Base-by-base conservation (phyloP, 2,888 invertebrate species). In the Coremacera marginata region DNA sequence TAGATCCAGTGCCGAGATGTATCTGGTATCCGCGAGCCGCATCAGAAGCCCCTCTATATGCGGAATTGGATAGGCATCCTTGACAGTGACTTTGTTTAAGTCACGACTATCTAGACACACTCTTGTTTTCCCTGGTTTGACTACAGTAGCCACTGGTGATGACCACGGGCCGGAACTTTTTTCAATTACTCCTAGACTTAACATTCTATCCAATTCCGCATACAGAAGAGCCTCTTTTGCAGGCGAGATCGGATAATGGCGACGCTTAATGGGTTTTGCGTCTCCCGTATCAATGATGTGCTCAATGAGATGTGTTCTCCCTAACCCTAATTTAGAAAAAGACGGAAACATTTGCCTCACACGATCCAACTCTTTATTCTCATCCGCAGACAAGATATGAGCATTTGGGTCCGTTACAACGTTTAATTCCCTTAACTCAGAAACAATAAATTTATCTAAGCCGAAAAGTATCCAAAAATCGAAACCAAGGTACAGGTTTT, bases 101-200 rank as follows among this genome's bases (percentile, higher is more conserved):
- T 72, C 44, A 8, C 72, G 63, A 5, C 57, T 57, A 14, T 71
- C 72, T 22, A 72, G 57, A 31, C 76, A 76, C 34, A 76, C 65
- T 19, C 67, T 31, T 9, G 55, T 31, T 14, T 76, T 76, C 14
- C 37, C 65, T 2, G 65, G 67, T 55, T 71, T 71, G 5, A 65
- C 25, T 2, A 76, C 19, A 0, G 55, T 37, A 8, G 65, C 71
- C 2, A 34, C 71, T n/a, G 76, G 76, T 1, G 76, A 76, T 1
- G 71, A 73, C 77, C 73, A 77, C 5, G 14, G 73, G 60, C 25
- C 44, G 1, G n/a, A 2, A 1, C 82, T 82, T 22, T 80, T 82
- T 65, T 86, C 85, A 1, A 87, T 82, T 0, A 87, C 81, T 1
- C 71, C 76, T 9, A 71, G 27, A 3, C 52, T 27, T 16, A 78